phyloP scores from a whole-genome alignment of 2,113 vertebrate genomes.

The Vanacampus margaritifer region DNA sequence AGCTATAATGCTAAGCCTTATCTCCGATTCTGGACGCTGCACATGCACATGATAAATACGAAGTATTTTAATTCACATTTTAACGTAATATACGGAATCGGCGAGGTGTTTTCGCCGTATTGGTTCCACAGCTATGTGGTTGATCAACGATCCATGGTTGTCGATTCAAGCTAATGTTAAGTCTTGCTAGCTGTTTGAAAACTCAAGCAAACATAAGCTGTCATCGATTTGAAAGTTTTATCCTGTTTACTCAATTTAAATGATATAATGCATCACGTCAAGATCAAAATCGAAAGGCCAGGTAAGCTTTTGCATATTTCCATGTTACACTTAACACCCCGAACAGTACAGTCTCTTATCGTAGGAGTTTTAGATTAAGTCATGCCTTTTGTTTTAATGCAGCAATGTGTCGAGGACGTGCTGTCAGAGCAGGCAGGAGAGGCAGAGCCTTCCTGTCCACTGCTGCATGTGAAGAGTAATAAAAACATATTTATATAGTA shows the following conservation, averaged over 20 bases:
- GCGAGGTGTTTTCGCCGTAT: neutral
- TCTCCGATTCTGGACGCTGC: slow-evolving; percentile 27
- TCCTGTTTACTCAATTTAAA: neutral
- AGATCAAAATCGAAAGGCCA: slow-evolving; percentile 79
- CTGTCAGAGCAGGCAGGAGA: too few relatives aligned
- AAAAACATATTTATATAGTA: too few relatives aligned
- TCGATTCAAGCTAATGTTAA: neutral
- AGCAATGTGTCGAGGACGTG: too few relatives aligned
- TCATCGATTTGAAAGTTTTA: neutral
- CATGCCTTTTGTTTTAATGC: neutral
- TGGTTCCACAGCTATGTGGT: neutral
- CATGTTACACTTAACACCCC: neutral
- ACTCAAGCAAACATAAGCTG: neutral
- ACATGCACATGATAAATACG: neutral
- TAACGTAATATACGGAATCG: neutral
- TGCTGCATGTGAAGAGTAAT: too few relatives aligned
- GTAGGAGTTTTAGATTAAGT: neutral
- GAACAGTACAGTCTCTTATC: neutral
- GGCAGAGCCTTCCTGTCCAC: too few relatives aligned
- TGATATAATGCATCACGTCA: slow-evolving; percentile 70
- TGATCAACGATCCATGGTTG: neutral
- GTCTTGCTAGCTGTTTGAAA: slow-evolving; percentile 16
- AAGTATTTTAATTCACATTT: neutral
- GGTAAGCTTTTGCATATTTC: slow-evolving; percentile 55
- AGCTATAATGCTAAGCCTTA: slow-evolving; percentile 33